Conservation (phyloP, 2,888 invertebrate species). For the Spodoptera picta region DNA sequence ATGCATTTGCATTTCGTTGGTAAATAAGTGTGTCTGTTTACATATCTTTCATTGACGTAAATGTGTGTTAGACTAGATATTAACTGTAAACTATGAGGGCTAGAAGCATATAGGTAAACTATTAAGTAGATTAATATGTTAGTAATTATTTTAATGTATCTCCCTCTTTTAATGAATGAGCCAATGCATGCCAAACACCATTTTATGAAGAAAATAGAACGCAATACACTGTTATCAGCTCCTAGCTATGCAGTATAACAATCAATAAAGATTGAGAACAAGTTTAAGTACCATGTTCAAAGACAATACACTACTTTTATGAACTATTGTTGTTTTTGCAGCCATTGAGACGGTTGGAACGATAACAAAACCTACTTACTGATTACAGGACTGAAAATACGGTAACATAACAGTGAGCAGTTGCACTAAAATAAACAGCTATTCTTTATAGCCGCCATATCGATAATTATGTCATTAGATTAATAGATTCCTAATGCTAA, state of each 20-base stretch:
- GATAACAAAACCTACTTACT: constrained; percentile 13
- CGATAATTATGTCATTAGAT: too few species aligned
- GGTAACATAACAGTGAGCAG: constrained; percentile 2
- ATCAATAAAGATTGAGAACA: constrained; percentile 27
- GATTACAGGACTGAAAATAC: constrained; percentile 8
- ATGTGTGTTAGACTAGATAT: not conserved
- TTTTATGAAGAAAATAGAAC: constrained; percentile 5
- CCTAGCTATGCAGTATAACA: not conserved
- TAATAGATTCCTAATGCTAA: too few species aligned
- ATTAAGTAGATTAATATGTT: too few species aligned
- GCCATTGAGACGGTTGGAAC: constrained; percentile 17
- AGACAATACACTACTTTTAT: constrained; percentile 49
- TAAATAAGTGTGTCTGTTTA: constrained; percentile 15
- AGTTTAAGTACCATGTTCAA: constrained; percentile 25
- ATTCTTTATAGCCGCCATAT: too few species aligned
- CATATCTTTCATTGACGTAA: constrained; percentile 15
- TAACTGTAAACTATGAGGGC: too few species aligned
- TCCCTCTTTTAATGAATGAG: too few species aligned
- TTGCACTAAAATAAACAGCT: constrained; percentile 5
- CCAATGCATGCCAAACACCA: too few species aligned
- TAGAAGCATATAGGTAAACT: too few species aligned
- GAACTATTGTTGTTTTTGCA: constrained; percentile 29
- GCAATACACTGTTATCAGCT: constrained; percentile 31
- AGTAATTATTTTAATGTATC: too few species aligned
- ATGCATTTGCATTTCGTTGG: constrained; percentile 23